Conservation (phyloP, 2,797 vertebrate species). For the Chrysocyon brachyurus region DNA sequence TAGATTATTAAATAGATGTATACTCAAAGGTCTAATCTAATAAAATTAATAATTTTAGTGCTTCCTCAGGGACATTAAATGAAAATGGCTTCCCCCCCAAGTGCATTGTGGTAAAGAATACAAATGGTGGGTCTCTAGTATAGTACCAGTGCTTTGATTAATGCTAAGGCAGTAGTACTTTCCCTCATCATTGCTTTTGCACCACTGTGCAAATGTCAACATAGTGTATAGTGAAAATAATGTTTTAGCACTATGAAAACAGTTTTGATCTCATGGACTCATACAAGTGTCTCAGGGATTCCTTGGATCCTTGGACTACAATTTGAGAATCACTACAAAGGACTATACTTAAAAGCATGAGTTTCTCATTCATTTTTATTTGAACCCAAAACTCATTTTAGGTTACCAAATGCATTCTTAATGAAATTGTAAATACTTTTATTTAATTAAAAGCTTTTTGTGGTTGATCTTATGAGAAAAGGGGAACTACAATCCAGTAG, state of each 20-base stretch:
- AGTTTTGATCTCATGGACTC: neutral
- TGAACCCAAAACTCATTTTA: neutral
- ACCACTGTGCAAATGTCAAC: neutral
- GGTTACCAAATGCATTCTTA: neutral
- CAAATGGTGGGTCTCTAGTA: neutral
- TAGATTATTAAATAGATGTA: neutral
- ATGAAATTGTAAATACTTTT: neutral
- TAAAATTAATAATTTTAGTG: neutral
- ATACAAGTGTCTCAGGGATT: neutral
- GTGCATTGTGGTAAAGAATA: neutral
- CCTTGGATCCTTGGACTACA: neutral
- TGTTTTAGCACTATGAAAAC: neutral
- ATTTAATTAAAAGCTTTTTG: neutral
- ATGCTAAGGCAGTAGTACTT: neutral
- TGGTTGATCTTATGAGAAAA: neutral
- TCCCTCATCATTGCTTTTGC: neutral
- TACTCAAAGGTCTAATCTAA: neutral
- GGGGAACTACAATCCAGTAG: neutral
- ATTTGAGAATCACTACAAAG: neutral
- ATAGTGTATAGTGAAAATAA: neutral
- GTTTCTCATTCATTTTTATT: conserved; percentile 14
- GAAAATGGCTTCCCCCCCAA: neutral
- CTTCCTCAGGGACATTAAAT: neutral
- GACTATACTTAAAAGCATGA: neutral
- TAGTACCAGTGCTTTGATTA: neutral